phyloP scores from a whole-genome alignment of 2,888 invertebrate species.

The Mellilla xanthometata region DNA sequence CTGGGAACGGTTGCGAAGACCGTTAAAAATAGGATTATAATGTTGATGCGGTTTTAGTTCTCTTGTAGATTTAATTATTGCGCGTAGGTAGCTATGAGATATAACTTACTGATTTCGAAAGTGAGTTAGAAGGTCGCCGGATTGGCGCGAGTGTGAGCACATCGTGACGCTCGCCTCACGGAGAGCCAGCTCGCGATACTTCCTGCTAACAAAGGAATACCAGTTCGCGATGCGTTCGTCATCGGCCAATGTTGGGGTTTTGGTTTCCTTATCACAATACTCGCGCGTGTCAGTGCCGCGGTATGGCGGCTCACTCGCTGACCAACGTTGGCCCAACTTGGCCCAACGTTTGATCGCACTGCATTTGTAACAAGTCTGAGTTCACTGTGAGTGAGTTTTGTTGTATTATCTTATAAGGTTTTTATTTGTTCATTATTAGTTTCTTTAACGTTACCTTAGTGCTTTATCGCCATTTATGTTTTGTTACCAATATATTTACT shows the following conservation, averaged over 20 bases:
- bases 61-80: slow-evolving; percentile 35
- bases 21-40: slow-evolving; percentile 35
- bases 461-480: slow-evolving; percentile 66
- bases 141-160: slow-evolving; percentile 28
- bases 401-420: slow-evolving; percentile 53
- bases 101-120: slow-evolving; percentile 30
- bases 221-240: slow-evolving; percentile 40
- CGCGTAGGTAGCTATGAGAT: slow-evolving; percentile 44
- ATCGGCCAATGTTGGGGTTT: slow-evolving; percentile 40
- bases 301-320: slow-evolving; percentile 23
- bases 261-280: slow-evolving; percentile 49
- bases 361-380: slow-evolving; percentile 66
- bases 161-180: slow-evolving; percentile 29
- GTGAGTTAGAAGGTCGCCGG: slow-evolving; percentile 29
- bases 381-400: slow-evolving; percentile 51
- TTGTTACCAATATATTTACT: slow-evolving; percentile 68
- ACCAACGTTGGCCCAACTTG: slow-evolving; percentile 51
- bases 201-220: slow-evolving; percentile 36
- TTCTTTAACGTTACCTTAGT: slow-evolving; percentile 51
- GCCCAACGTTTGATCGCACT: slow-evolving; percentile 56
- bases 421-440: slow-evolving; percentile 45
- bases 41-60: slow-evolving; percentile 36
- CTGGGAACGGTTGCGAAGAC: slow-evolving; percentile 76
- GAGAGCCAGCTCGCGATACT: neutral
- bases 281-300: slow-evolving; percentile 46